Evolutionary conservation across 2,888 invertebrate species (phyloP).

Genomic region (Ectobius pallidus): DNA sequence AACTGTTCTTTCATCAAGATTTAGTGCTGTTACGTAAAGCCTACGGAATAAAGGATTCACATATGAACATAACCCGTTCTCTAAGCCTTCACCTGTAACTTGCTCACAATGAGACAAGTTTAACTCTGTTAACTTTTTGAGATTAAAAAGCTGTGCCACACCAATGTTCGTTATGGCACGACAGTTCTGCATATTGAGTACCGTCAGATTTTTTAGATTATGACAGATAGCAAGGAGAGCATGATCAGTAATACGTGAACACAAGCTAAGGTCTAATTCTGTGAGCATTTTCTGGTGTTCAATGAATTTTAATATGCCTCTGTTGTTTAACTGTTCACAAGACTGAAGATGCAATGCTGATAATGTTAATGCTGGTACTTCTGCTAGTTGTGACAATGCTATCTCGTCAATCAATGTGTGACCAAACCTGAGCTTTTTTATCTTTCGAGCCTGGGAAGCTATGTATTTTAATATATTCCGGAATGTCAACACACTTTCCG

Average conservation of each 20-base stretch:
- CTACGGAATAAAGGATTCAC: conserved; percentile 32
- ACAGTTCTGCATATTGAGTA: conserved; percentile 68
- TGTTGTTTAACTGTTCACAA: conserved; percentile 68
- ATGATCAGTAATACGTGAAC: conserved; percentile 68
- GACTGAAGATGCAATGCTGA: conserved; percentile 60
- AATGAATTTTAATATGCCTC: conserved; percentile 63
- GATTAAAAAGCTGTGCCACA: conserved; percentile 59
- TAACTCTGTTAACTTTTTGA: conserved; percentile 62
- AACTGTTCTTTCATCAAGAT: conserved; percentile 66
- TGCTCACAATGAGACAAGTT: conserved; percentile 73
- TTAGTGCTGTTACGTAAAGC: conserved; percentile 45
- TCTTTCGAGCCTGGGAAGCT: conserved; percentile 57
- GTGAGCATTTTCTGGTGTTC: conserved; percentile 61
- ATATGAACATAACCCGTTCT: conserved; percentile 47
- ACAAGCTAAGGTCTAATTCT: conserved; percentile 67
- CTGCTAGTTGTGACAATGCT: conserved; percentile 62
- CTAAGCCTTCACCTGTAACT: conserved; percentile 66
- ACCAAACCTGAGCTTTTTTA: conserved; percentile 69
- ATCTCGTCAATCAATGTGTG: conserved; percentile 70
- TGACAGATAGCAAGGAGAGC: conserved; percentile 65
- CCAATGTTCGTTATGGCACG: conserved; percentile 68
- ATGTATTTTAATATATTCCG: conserved; percentile 67
- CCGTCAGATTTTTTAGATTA: conserved; percentile 63
- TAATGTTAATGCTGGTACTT: conserved; percentile 60
- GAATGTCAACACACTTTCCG: conserved; percentile 75